phyloP scores from a whole-genome alignment of 2,113 vertebrate species.

The Festucalex cinctus region DNA sequence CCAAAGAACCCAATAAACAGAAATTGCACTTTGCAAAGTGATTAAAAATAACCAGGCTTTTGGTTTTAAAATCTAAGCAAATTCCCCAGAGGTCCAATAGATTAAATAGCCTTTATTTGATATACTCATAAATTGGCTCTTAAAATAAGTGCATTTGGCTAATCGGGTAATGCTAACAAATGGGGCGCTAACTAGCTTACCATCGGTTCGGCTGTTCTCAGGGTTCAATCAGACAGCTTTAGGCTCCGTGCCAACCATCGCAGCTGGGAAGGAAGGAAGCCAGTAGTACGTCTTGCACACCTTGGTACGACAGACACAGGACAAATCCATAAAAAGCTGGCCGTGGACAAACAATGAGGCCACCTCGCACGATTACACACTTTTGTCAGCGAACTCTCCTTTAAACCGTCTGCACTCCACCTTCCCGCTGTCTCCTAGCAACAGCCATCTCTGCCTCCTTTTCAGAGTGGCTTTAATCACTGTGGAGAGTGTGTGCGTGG shows the following conservation, averaged over 20 bases:
- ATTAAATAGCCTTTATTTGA: constrained; percentile 6
- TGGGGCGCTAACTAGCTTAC: constrained; percentile 62
- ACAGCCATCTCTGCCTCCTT: constrained; percentile 72
- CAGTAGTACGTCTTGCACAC: constrained; percentile 14
- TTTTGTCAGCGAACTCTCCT: constrained; percentile 53
- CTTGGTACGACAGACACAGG: constrained; percentile 6
- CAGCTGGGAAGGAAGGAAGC: constrained; percentile 52
- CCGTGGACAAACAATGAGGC: constrained; percentile 43
- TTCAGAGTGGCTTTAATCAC: constrained; percentile 76
- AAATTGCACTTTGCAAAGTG: constrained; percentile 4
- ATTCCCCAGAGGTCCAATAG: not conserved
- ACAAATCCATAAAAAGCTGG: constrained; percentile 10
- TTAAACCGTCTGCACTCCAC: constrained; percentile 71
- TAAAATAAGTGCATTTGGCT: not conserved
- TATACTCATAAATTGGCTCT: not conserved
- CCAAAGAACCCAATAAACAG: constrained; percentile 17
- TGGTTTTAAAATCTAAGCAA: not conserved
- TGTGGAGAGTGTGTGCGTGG: constrained; percentile 58
- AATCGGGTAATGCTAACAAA: not conserved
- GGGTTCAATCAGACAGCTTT: constrained; percentile 72
- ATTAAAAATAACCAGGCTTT: constrained; percentile 8
- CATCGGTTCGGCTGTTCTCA: constrained; percentile 84
- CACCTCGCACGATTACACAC: constrained; percentile 47
- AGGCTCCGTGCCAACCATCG: constrained; percentile 78
- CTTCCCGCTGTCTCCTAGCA: constrained; percentile 78